Base-by-base conservation (phyloP, 2,113 vertebrate species). In the Crocuta crocuta region DNA sequence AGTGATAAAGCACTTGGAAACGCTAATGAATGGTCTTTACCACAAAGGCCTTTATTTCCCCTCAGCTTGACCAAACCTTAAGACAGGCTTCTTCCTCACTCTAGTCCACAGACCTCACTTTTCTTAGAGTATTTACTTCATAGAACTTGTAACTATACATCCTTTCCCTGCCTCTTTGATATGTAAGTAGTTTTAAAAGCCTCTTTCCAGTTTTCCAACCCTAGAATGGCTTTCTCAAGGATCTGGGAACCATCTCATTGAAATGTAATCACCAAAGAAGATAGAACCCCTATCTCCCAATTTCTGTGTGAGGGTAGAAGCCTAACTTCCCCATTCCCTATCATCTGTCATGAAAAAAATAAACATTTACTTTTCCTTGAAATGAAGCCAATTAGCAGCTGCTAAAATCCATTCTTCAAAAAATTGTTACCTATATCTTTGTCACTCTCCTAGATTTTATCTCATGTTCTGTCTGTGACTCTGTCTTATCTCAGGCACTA, bases 181-280 rank as follows among this genome's bases (percentile, higher is more conserved):
- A 17, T 61, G 3, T 48, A 73, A n/a, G 35, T 81, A 39, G 84
- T 88, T 73, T 86, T 10, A 74, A 43, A 74, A 88, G 17, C 26
- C n/a, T 89, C 19, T 76, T 94, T 35, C 13, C 73, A n/a, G 48
- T 70, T 89, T 78, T 96, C 43, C 39, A 90, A 50, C 33, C 61
- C 11, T 71, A 39, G 4, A 61, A 50, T 4, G 10, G 23, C 39
- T 71, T 87, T 79, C 13, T 73, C 68, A 86, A 70, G 9, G 39
- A 74, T 24, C 19, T 48, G 28, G 50, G 23, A 85, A 73, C 21
- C 31, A 70, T 48, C 23, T 73, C 39, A 35, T 86, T 82, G 5
- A 91, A 97, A 74, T 84, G 5, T 39, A 65, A 71, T 84, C 70
- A 63, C 16, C 5, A 39, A 73, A 35, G 65, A 96, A 43, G 28